Percentiles rank a stretch among this genome's conserved stretches.
These are phyloP conservation scores for Cremastinae sp. DNA, from an alignment of 2,888 invertebrate genomes.

Conservation along the genomic window DNA sequence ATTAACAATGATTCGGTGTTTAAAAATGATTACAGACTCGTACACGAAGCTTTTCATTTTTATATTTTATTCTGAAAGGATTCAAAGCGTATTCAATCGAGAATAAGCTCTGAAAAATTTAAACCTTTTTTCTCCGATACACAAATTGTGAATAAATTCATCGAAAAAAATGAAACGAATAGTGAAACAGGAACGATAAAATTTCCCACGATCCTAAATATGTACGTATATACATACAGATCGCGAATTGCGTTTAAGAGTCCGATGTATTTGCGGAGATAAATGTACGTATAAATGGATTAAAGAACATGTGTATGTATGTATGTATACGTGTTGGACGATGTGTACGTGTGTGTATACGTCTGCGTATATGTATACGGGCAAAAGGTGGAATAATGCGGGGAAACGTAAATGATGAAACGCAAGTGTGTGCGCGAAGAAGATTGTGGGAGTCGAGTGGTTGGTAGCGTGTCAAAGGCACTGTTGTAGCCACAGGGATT, in stretches of 20 bases:
- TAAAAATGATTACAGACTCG: too few relatives aligned
- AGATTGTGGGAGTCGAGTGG: slow-evolving; percentile 46
- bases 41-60: too few relatives aligned
- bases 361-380: background rate
- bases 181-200: too few relatives aligned
- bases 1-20: background rate
- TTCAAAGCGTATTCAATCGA: too few relatives aligned
- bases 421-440: slow-evolving; percentile 22
- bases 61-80: too few relatives aligned
- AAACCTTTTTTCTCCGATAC: too few relatives aligned
- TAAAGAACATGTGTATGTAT: background rate
- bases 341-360: background rate
- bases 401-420: slow-evolving; percentile 33
- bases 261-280: background rate
- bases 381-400: slow-evolving; percentile 14
- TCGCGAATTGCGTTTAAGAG: too few relatives aligned
- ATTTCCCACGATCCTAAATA: too few relatives aligned
- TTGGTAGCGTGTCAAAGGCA: slow-evolving; percentile 58
- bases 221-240: too few relatives aligned
- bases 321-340: background rate
- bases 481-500: slow-evolving; percentile 64
- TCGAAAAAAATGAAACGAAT: too few relatives aligned
- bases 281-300: background rate
- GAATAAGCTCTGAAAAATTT: too few relatives aligned
- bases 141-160: too few relatives aligned